Percentiles rank a stretch among this genome's conserved stretches.
Evolutionary conservation across 1,140 invertebrate species (phyloP).

Genomic region (Drosophila saltans): DNA sequence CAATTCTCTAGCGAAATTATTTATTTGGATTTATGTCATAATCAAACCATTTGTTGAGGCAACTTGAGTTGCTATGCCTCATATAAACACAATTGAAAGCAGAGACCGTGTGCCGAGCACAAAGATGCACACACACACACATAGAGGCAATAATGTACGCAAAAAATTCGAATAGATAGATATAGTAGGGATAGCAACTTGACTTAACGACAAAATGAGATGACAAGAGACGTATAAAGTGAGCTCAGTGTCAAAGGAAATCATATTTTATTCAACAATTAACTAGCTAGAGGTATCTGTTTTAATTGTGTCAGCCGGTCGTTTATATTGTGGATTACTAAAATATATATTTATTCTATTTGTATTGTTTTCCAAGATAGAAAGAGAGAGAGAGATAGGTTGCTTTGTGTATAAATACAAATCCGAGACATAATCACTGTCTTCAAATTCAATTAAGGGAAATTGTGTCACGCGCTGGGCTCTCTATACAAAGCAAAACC

Average conservation of each 20-base stretch:
- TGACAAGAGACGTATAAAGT: slow-evolving; percentile 31
- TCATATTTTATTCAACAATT: slow-evolving; percentile 76
- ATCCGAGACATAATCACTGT: slow-evolving; percentile 31
- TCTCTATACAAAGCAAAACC: neutral
- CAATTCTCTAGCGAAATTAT: slow-evolving; percentile 22
- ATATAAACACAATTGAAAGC: slow-evolving; percentile 34
- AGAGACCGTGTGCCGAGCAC: slow-evolving; percentile 12
- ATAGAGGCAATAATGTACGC: neutral
- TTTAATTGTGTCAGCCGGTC: slow-evolving; percentile 46
- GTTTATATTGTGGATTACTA: slow-evolving; percentile 22
- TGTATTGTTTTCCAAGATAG: neutral
- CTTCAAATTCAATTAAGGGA: slow-evolving; percentile 68
- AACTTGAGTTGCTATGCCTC: slow-evolving; percentile 6
- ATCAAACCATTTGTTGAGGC: slow-evolving; percentile 21
- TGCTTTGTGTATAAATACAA: neutral
- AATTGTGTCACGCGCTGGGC: slow-evolving; percentile 70
- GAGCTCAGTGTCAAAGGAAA: slow-evolving; percentile 76
- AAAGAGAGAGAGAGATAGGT: neutral
- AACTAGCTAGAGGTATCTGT: slow-evolving; percentile 40
- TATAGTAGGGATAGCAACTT: slow-evolving; percentile 9
- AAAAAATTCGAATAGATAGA: slow-evolving; percentile 13
- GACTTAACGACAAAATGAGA: neutral
- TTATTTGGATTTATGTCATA: slow-evolving; percentile 24
- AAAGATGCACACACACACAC: slow-evolving; percentile 20
- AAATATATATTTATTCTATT: neutral